Percentiles rank a stretch among this genome's conserved stretches.
These are phyloP conservation scores for Narcine bancroftii DNA, from an alignment of 2,113 vertebrate species.

Conservation along the genomic window DNA sequence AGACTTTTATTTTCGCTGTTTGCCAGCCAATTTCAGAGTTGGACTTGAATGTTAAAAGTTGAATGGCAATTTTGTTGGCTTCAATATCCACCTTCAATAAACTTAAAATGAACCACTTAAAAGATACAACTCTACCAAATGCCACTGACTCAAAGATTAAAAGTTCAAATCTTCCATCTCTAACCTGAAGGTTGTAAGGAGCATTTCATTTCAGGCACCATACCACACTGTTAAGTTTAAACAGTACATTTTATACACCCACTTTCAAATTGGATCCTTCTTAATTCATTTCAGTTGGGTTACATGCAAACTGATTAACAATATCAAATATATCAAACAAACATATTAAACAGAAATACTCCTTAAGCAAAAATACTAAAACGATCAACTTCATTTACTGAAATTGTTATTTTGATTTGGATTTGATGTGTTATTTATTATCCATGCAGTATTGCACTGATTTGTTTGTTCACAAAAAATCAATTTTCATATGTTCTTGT, in stretches of 20 bases:
- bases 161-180: too few relatives aligned
- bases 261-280: neutral
- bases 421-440: neutral
- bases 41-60: neutral
- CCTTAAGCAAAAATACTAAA: neutral
- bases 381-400: neutral
- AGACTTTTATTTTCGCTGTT: neutral
- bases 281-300: neutral
- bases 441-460: neutral
- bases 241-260: neutral
- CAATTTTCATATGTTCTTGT: too few relatives aligned
- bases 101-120: neutral
- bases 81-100: neutral
- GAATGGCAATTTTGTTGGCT: neutral
- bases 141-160: too few relatives aligned
- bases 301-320: constrained; percentile 12
- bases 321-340: neutral
- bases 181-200: neutral
- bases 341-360: neutral
- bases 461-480: neutral
- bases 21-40: neutral
- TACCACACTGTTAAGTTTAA: neutral
- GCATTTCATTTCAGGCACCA: neutral
- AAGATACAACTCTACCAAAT: neutral
- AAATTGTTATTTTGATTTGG: neutral